Evolutionary conservation across 2,797 vertebrate genomes (phyloP).

Genomic region (Molothrus aeneus): DNA sequence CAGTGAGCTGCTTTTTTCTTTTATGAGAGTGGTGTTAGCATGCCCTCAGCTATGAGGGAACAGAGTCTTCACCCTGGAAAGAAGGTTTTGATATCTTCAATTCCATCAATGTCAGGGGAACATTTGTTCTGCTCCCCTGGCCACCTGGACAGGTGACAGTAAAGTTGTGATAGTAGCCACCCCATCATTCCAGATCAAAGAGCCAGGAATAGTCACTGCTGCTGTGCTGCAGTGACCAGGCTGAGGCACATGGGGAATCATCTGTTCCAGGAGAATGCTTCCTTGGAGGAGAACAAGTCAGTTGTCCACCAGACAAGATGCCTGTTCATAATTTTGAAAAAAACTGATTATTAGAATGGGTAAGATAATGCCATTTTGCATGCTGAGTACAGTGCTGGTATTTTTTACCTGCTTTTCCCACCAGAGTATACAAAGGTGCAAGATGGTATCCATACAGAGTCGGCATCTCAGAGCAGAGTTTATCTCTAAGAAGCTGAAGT

Average conservation of each 20-base stretch:
- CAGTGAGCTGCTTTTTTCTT: neutral
- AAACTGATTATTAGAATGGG: neutral
- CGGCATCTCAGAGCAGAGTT: neutral
- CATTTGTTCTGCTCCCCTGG: neutral
- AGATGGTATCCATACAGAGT: neutral
- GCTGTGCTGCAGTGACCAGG: neutral
- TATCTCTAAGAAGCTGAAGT: neutral
- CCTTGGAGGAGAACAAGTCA: neutral
- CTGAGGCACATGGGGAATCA: neutral
- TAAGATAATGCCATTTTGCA: neutral
- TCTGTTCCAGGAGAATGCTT: neutral
- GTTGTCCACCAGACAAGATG: neutral
- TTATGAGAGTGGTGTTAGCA: neutral
- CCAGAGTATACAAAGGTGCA: neutral
- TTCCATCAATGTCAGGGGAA: neutral
- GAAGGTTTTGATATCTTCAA: neutral
- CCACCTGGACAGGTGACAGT: fast-evolving
- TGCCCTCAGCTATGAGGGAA: neutral
- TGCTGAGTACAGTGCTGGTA: neutral
- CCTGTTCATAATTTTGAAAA: neutral
- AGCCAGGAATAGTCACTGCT: neutral
- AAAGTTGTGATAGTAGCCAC: neutral
- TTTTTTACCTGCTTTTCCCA: neutral
- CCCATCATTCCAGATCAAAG: neutral
- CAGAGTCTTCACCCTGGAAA: neutral